Evolutionary conservation across 2,113 vertebrate genomes (phyloP).

Genomic region (Actinemys pallida): DNA sequence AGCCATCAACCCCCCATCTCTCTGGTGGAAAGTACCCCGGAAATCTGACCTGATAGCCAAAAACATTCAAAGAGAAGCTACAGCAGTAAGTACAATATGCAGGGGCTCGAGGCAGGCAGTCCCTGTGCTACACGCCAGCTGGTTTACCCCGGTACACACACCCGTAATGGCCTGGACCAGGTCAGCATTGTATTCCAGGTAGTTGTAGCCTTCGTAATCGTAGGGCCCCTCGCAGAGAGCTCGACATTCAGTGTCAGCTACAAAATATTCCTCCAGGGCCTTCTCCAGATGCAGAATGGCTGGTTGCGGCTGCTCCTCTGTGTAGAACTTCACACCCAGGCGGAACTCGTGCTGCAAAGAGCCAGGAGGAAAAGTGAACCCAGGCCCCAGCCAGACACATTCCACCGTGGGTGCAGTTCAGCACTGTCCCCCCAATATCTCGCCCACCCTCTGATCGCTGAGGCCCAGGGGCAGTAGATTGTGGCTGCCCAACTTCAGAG

Average conservation of each 20-base stretch:
- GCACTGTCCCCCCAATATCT: not conserved
- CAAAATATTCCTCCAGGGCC: conserved; percentile 85
- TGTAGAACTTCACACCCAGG: conserved; percentile 88
- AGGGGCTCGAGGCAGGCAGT: not conserved
- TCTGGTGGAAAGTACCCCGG: not conserved
- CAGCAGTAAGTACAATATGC: not conserved
- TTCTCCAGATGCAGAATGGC: conserved; percentile 88
- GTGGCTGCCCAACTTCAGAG: not conserved
- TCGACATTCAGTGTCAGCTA: conserved; percentile 85
- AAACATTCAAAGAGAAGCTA: not conserved
- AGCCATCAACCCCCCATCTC: not conserved
- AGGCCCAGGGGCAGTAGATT: not conserved
- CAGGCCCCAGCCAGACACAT: not conserved
- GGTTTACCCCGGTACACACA: not conserved
- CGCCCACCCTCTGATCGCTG: not conserved
- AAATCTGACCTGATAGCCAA: not conserved
- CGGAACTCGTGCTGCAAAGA: conserved; percentile 85
- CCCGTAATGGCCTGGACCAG: conserved; percentile 94
- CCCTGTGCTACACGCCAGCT: not conserved
- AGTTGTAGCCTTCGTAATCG: conserved; percentile 95
- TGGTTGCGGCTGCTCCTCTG: conserved; percentile 81
- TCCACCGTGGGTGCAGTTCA: not conserved
- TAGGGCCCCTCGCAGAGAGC: conserved; percentile 92
- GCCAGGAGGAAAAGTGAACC: not conserved
- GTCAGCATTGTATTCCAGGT: conserved; percentile 95